Conservation (phyloP, 2,113 vertebrate genomes). For the Pygoscelis adeliae region DNA sequence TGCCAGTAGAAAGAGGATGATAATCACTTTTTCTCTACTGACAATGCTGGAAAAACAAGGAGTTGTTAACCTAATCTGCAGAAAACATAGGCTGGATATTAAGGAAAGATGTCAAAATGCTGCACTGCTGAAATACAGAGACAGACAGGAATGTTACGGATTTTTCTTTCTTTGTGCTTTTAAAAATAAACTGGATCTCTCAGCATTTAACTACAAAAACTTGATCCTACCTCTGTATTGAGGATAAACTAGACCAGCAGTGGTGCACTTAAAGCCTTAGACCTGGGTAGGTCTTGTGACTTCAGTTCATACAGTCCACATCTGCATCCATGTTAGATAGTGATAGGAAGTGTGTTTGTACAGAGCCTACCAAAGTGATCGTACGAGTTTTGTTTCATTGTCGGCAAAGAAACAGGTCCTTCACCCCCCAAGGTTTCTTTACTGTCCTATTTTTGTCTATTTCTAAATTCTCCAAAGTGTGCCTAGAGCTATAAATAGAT, state of each 20-base stretch:
- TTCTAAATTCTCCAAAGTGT: background rate
- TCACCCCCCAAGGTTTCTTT: background rate
- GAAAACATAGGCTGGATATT: background rate
- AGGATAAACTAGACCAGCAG: background rate
- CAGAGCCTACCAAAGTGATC: background rate
- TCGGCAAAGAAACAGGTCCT: background rate
- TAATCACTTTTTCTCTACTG: background rate
- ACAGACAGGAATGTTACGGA: background rate
- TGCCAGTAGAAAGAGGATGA: background rate
- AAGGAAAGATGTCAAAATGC: background rate
- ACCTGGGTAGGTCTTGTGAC: background rate
- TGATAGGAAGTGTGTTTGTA: background rate
- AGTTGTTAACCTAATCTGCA: background rate
- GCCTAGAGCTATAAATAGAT: background rate
- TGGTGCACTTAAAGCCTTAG: background rate
- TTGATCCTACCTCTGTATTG: background rate
- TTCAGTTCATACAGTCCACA: background rate
- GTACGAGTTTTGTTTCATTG: background rate
- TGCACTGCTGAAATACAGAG: background rate
- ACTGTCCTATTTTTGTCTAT: background rate
- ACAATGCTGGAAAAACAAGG: background rate
- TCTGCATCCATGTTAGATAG: background rate
- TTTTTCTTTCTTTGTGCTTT: background rate
- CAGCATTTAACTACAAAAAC: background rate
- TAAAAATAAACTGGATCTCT: background rate